Percentiles rank a stretch among this genome's conserved stretches.
phyloP scores from a whole-genome alignment of 92 coral and sea anemone genomes.

The Phenganax marumi region DNA sequence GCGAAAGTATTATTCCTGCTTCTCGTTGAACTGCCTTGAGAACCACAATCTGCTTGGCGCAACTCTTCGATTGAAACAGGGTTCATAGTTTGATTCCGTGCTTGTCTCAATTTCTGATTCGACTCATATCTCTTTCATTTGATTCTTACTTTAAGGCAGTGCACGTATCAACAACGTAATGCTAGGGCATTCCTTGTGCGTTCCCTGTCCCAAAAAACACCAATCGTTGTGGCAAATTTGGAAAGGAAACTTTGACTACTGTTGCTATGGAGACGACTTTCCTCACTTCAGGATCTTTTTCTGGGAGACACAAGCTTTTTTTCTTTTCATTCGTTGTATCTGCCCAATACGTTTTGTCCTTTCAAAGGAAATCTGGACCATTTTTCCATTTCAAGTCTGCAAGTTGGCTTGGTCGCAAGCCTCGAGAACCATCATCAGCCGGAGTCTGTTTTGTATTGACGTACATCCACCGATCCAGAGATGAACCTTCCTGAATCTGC shows the following conservation, averaged over 20 bases:
- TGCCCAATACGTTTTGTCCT: conserved; percentile 31
- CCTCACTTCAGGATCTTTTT: conserved; percentile 57
- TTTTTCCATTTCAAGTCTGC: too few species aligned
- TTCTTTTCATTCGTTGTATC: background rate
- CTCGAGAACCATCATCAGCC: conserved; percentile 47
- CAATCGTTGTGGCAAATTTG: conserved; percentile 19
- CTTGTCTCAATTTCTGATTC: background rate
- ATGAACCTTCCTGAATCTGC: too few species aligned
- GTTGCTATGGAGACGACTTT: conserved; percentile 36
- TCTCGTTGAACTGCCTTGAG: too few species aligned
- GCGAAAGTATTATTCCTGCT: too few species aligned
- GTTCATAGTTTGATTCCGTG: background rate
- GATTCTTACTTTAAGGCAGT: background rate
- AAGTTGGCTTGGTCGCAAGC: too few species aligned
- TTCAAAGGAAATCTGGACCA: too few species aligned
- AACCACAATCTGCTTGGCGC: conserved; percentile 8
- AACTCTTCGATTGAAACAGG: too few species aligned
- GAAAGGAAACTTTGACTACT: conserved; percentile 11
- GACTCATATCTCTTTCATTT: background rate
- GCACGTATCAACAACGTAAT: conserved; percentile 22
- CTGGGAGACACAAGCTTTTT: background rate
- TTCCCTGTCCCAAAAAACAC: conserved; percentile 37
- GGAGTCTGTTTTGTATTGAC: conserved; percentile 36
- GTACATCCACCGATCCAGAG: too few species aligned
- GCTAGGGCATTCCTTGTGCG: conserved; percentile 24